Percentiles rank a stretch among this genome's conserved stretches.
Evolutionary conservation across 1,140 invertebrate species (phyloP).

Genomic region (Sarcophaga bullata): DNA sequence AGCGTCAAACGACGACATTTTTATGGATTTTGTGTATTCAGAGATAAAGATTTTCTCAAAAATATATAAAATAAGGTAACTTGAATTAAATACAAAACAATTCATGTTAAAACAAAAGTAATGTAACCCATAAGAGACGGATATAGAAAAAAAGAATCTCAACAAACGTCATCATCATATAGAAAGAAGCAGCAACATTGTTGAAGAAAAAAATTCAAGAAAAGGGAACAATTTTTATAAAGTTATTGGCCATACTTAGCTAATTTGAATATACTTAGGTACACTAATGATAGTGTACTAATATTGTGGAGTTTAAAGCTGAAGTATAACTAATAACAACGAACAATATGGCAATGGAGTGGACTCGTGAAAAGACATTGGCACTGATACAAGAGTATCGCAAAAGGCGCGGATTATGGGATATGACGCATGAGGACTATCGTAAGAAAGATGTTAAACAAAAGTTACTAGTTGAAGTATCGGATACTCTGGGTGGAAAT

Average conservation of each 20-base stretch:
- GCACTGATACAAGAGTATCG: slow-evolving; percentile 59
- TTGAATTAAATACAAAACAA: too few species aligned
- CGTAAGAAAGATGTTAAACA: slow-evolving; percentile 63
- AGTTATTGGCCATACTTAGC: too few species aligned
- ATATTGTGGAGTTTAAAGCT: not conserved
- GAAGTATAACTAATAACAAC: not conserved
- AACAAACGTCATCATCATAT: slow-evolving; percentile 14
- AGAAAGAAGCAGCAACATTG: slow-evolving; percentile 18
- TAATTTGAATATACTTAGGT: too few species aligned
- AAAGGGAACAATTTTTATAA: too few species aligned
- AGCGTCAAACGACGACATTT: slow-evolving; percentile 29
- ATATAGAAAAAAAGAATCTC: slow-evolving; percentile 2
- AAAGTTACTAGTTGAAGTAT: slow-evolving; percentile 57
- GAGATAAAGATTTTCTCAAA: too few species aligned
- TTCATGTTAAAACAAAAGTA: not conserved
- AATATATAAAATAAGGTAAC: too few species aligned
- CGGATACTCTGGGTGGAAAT: slow-evolving; percentile 54
- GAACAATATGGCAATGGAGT: slow-evolving; percentile 54
- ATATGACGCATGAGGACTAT: slow-evolving; percentile 65
- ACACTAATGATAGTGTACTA: too few species aligned
- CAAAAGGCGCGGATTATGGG: slow-evolving; percentile 61
- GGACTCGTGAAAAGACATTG: slow-evolving; percentile 63
- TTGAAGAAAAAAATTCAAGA: not conserved
- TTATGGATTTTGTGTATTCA: not conserved
- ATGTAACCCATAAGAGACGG: not conserved